These are phyloP conservation scores for Monopis laevigella DNA, from an alignment of 2,888 invertebrate genomes.

Conservation along the genomic window DNA sequence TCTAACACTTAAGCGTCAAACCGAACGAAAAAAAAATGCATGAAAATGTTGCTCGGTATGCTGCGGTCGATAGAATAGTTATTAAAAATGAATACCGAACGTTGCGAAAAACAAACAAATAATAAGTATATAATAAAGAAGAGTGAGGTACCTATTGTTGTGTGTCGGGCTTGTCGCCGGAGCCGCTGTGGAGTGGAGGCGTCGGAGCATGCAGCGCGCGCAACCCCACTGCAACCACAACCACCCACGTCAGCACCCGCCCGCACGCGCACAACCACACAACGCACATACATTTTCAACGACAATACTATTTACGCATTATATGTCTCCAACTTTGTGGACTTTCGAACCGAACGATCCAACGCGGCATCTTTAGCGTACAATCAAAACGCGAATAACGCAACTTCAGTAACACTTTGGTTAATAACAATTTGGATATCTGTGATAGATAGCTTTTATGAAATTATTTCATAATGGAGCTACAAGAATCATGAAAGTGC, in stretches of 20 bases:
- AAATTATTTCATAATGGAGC: no score
- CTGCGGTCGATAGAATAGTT: conserved; percentile 36
- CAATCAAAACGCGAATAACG: no score
- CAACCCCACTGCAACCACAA: conserved; percentile 89
- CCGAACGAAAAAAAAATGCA: conserved; percentile 39
- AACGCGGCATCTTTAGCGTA: no score
- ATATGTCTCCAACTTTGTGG: no score
- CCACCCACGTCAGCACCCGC: conserved; percentile 59
- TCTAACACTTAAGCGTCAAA: conserved; percentile 43
- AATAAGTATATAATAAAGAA: conserved; percentile 58
- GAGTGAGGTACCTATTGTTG: conserved; percentile 64
- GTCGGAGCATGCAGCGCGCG: conserved; percentile 90
- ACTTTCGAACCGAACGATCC: no score
- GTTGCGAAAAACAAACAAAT: conserved; percentile 64
- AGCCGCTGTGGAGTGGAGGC: conserved; percentile 66
- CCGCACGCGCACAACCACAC: conserved; percentile 22
- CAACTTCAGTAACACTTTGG: no score
- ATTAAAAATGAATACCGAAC: conserved; percentile 43
- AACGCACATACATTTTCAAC: no score
- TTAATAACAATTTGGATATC: no score
- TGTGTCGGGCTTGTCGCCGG: conserved; percentile 65
- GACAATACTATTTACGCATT: no score
- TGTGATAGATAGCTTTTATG: no score
- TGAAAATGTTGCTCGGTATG: conserved; percentile 61
- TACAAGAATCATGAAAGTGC: no score